Conservation (phyloP, 2,797 vertebrate genomes). For the Bufotes viridis region DNA sequence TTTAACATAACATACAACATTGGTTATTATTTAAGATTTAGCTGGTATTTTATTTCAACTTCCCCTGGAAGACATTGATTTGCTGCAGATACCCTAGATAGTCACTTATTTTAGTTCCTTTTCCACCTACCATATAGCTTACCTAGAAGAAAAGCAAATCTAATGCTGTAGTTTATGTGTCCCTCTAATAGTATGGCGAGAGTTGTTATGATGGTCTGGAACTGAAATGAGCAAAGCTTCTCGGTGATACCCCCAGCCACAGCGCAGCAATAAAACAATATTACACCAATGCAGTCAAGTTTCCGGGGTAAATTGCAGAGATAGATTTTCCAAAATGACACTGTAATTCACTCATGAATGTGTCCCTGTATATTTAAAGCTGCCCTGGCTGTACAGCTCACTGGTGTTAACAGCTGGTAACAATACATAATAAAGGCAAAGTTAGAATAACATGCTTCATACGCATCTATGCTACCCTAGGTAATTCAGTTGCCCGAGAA, state of each 20-base stretch:
- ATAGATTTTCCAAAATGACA: constrained; percentile 26
- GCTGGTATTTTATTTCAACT: too few relatives aligned
- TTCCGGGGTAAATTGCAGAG: constrained; percentile 26
- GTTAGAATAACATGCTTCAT: neutral
- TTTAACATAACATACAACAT: neutral
- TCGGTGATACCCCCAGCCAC: constrained; percentile 9
- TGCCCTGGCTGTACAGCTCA: neutral
- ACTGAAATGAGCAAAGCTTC: constrained; percentile 18
- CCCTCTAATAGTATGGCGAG: neutral
- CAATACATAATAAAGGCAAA: neutral
- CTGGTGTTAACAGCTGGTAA: neutral
- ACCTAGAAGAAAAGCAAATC: neutral
- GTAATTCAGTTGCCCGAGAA: neutral
- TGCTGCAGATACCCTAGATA: neutral
- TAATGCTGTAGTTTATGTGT: neutral
- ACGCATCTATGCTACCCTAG: neutral
- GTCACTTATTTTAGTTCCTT: neutral
- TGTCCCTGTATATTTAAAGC: constrained; percentile 24
- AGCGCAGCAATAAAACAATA: constrained; percentile 14
- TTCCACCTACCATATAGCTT: neutral
- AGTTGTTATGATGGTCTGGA: neutral
- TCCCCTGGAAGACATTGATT: too few relatives aligned
- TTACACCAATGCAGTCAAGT: constrained; percentile 23
- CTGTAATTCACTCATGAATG: constrained; percentile 15
- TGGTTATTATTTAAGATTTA: neutral